Evolutionary conservation across 1,140 invertebrate genomes (phyloP), one percentile per base, ranked within the genome.

Genomic region (Lasioglossum albipes): DNA sequence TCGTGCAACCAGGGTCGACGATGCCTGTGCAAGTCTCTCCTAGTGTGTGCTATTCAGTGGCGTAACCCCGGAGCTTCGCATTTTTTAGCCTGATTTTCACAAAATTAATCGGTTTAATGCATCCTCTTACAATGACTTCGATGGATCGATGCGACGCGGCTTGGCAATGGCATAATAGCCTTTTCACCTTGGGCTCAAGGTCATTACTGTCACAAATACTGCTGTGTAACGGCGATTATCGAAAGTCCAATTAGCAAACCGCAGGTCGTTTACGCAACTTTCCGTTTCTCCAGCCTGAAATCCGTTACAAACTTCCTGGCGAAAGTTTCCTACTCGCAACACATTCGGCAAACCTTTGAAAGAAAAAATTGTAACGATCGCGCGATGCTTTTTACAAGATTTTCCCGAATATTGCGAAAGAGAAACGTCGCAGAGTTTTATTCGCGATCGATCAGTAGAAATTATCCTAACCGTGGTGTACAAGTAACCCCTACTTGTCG

Each of bases 1-100:
- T 83, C 79, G 75, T 59, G 67, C 67, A 66, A 74, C 78, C 72
- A 81, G 78, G 74, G 61, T 66, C 77, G 73, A 81, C 49, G 81
- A 54, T 83, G 54, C 20, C 72, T 73, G 65, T 82, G 74, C 42
- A 67, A 57, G 71, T 54, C 52, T 54, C 52, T 73, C 41, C 70
- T 72, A 54, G 66, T 85, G 75, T 73, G 81, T 80, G 57, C 57
- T 64, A 64, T 74, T 73, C 85, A 86, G 61, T 84, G 84, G 84
- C 84, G 84, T 85, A 85, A 82, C 59, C 57, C 36, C 42, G 54
- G 16, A 10, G 57, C n/a, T 64, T 42, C 20, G 27, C 41, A 2
- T 79, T 79, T 71, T 77, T 52, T 76, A 31, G 9, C 45, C 64
- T 54, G 7, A 62, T 0, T 12, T 36, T 64, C 2, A 13, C 13